Evolutionary conservation across 2,113 vertebrate species (phyloP).

Genomic region (Microtus ochrogaster): DNA sequence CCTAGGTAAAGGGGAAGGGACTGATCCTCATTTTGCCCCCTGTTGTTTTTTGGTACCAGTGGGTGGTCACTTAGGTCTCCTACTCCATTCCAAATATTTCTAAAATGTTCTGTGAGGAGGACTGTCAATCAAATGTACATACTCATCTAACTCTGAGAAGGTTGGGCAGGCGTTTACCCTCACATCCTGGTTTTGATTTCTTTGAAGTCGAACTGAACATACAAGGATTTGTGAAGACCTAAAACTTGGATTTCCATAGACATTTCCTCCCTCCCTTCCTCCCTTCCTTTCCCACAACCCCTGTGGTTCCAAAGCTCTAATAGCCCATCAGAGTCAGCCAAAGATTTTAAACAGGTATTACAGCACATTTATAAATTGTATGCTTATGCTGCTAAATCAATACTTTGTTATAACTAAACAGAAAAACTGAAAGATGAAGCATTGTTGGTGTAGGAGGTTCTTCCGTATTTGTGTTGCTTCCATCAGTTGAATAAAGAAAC

Average conservation of each 20-base stretch:
- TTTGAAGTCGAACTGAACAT: slow-evolving; percentile 39
- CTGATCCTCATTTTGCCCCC: neutral
- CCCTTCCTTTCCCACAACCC: neutral
- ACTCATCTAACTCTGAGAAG: neutral
- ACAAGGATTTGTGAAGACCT: slow-evolving; percentile 36
- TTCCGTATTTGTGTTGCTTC: too few species aligned
- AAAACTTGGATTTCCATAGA: neutral
- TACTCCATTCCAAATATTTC: slow-evolving; percentile 61
- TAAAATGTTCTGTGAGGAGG: slow-evolving; percentile 24
- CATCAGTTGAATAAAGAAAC: too few species aligned
- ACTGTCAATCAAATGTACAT: neutral
- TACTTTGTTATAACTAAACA: slow-evolving; percentile 14
- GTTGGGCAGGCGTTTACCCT: neutral
- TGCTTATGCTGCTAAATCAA: neutral
- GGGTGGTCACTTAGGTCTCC: slow-evolving; percentile 62
- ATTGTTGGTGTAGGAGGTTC: neutral
- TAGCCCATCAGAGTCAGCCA: neutral
- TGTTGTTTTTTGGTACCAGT: slow-evolving; percentile 53
- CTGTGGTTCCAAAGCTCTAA: neutral
- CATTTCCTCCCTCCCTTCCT: neutral
- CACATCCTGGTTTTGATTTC: neutral
- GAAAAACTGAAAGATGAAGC: slow-evolving; percentile 30
- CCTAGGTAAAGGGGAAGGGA: neutral
- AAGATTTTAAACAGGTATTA: slow-evolving; percentile 13
- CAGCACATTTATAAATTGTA: slow-evolving; percentile 30